These are phyloP conservation scores for Microctonus hyperodae DNA, from an alignment of 2,888 invertebrate species.

Conservation along the genomic window DNA sequence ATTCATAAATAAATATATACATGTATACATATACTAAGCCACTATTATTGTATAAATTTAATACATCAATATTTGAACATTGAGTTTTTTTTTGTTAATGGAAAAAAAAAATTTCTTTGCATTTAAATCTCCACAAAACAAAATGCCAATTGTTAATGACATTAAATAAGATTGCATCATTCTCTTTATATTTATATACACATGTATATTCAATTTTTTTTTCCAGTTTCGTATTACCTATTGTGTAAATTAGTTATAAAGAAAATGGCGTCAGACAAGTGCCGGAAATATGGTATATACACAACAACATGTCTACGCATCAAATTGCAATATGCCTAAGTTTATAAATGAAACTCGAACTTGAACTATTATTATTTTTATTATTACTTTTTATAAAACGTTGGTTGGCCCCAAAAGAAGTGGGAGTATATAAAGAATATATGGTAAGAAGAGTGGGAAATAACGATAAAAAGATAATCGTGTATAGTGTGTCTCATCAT, in stretches of 20 bases:
- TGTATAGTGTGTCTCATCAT: no score
- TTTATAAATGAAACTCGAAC: not conserved
- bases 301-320: not conserved
- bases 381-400: not conserved
- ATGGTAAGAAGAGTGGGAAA: not conserved
- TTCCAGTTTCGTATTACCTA: not conserved
- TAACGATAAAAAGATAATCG: not conserved
- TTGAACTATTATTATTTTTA: not conserved
- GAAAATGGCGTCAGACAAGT: not conserved
- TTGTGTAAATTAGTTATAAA: not conserved
- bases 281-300: not conserved
- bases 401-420: not conserved
- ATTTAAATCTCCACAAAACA: not conserved
- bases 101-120: not conserved
- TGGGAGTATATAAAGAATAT: no score
- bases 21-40: not conserved
- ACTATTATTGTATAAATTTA: not conserved
- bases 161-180: not conserved
- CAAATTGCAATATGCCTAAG: not conserved
- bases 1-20: no score
- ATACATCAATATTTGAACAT: not conserved
- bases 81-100: not conserved
- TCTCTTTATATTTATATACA: not conserved
- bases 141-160: not conserved
- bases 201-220: not conserved